Base-by-base conservation (phyloP, 2,888 invertebrate genomes). In the Operophtera brumata region DNA sequence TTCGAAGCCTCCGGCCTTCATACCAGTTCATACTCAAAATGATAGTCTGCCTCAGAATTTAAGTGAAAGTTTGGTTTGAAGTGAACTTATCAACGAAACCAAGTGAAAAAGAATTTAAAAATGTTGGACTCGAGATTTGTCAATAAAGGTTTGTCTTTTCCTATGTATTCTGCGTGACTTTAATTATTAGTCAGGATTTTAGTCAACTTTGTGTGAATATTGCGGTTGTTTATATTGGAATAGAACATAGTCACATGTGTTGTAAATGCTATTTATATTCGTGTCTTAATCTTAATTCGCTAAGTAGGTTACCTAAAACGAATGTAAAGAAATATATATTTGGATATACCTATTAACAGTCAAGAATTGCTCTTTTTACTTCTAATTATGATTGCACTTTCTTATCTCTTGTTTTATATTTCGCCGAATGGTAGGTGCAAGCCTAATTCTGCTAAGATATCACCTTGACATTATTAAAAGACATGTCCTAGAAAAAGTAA, bases 401-500 rank as follows among this genome's bases (percentile, higher is more conserved):
- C 7, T 28, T 9, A 28, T 28, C 6, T 6, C 6, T 6, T 6
- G 28, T 28, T 28, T 28, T 9, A n/a, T n/a, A n/a, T n/a, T n/a
- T n/a, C n/a, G n/a, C 28, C 9, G 7, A 28, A 9, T 28, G 2
- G 28, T 6, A 28, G 20, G 20, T 20, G 28, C 28, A 8, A 1
- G n/a, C 34, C 6, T n/a, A 2, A 34, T n/a, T 10, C 30, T 30
- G 1, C 12, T 35, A n/a, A 35, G 25, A 14, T 9, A 36, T 45
- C 36, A 32, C 57, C 57, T 60, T 60, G 60, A 49, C 60, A 60
- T 47, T 28, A 47, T 55, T 45, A 28, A 55, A 47, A 47, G 47
- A 37, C 10, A 41, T 39, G 11, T 34, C 11, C 34, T 34, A n/a
- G 46, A 43, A 36, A 54, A 46, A 45, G 37, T 32, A 60, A 45